Percentiles rank a stretch among this genome's conserved stretches.
These are phyloP conservation scores for Phalacrocorax aristotelis DNA, from an alignment of 2,113 vertebrate genomes.

Conservation along the genomic window DNA sequence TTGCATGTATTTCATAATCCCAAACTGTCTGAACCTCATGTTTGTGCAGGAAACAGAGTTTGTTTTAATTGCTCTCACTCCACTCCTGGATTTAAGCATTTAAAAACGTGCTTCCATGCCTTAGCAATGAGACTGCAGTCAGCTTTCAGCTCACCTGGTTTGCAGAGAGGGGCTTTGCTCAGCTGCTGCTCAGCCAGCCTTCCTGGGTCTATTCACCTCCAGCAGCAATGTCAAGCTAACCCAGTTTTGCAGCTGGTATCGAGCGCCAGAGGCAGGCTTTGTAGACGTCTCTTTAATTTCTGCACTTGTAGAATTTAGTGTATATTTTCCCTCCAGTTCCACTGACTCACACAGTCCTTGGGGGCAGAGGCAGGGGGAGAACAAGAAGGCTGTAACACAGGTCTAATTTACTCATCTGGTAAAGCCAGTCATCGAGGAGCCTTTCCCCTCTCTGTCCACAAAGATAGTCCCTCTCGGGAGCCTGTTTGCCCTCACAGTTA, in stretches of 20 bases:
- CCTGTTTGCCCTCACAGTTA: conserved; percentile 9
- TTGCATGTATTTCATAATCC: background rate
- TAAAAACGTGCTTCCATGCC: background rate
- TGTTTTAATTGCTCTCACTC: background rate
- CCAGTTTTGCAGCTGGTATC: conserved; percentile 42
- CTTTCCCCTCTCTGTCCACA: background rate
- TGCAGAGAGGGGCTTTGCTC: background rate
- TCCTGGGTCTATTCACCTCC: conserved; percentile 7
- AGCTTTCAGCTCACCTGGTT: background rate
- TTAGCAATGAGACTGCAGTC: background rate
- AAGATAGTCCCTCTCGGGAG: background rate
- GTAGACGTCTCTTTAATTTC: conserved; percentile 59
- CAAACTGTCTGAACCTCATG: background rate
- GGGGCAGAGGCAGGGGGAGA: background rate
- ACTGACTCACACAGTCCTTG: conserved; percentile 33
- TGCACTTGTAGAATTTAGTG: conserved; percentile 22
- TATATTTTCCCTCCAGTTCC: conserved; percentile 38
- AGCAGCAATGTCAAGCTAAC: conserved; percentile 56
- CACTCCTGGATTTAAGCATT: background rate
- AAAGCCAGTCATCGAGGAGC: background rate
- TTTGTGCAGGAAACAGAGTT: background rate
- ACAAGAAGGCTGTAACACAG: background rate
- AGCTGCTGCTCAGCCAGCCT: background rate
- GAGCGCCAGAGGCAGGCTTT: conserved; percentile 22
- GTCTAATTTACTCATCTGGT: background rate